These are phyloP conservation scores for Chiloscyllium plagiosum DNA, from an alignment of 2,113 vertebrate species.

Conservation along the genomic window DNA sequence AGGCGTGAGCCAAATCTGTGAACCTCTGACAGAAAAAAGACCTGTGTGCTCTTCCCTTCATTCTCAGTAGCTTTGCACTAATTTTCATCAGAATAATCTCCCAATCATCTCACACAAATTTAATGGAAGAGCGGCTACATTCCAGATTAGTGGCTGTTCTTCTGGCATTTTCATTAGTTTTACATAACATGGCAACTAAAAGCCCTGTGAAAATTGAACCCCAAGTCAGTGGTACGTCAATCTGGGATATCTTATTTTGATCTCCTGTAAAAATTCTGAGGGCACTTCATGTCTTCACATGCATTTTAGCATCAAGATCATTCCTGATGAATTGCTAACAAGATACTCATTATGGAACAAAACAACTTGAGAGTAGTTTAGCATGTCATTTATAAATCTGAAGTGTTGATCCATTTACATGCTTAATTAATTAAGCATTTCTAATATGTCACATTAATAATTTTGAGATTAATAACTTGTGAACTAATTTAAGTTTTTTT, in stretches of 20 bases:
- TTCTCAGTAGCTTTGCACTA: neutral
- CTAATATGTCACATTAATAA: neutral
- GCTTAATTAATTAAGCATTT: neutral
- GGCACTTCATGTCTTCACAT: neutral
- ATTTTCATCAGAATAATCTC: neutral
- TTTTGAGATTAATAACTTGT: neutral
- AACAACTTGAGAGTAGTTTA: neutral
- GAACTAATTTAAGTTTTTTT: neutral
- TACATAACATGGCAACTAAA: neutral
- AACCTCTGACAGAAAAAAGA: neutral
- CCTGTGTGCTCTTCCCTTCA: neutral
- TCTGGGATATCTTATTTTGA: neutral
- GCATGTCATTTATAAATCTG: neutral
- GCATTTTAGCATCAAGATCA: neutral
- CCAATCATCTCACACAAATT: neutral
- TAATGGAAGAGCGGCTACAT: neutral
- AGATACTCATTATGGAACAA: neutral
- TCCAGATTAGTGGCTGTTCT: neutral
- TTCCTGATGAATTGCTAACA: neutral
- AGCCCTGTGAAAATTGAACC: neutral
- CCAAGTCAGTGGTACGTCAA: neutral
- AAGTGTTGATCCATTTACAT: neutral
- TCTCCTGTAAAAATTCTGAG: neutral
- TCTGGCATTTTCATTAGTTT: neutral
- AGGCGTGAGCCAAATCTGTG: neutral